phyloP scores from a whole-genome alignment of 2,113 vertebrate species.

The Tragelaphus imberbis region DNA sequence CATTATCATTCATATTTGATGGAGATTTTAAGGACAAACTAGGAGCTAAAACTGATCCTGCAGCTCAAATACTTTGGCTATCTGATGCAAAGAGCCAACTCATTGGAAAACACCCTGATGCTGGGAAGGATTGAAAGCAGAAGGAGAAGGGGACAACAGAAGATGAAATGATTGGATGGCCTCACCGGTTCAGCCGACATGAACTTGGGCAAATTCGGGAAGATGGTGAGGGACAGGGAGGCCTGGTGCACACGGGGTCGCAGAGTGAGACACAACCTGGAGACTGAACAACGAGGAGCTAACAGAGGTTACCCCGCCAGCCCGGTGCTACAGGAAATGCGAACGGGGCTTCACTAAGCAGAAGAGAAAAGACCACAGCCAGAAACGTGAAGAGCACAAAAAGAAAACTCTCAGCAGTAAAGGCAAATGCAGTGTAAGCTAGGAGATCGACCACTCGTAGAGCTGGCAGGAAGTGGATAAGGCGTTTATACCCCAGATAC shows the following conservation, averaged over 20 bases:
- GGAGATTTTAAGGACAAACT: neutral
- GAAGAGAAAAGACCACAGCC: neutral
- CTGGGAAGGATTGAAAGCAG: neutral
- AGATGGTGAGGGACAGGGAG: neutral
- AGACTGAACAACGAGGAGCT: neutral
- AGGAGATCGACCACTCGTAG: neutral
- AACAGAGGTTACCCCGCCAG: neutral
- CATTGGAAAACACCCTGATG: neutral
- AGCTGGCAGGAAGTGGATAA: neutral
- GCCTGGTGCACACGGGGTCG: neutral
- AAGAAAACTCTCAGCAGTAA: no score
- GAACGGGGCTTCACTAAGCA: neutral
- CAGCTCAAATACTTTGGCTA: neutral
- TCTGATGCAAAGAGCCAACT: neutral
- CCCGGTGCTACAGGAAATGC: neutral
- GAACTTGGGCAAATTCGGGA: neutral
- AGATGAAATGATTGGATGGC: neutral
- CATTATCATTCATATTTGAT: neutral
- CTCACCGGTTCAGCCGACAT: rapidly evolving
- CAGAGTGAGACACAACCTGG: neutral
- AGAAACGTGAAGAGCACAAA: neutral
- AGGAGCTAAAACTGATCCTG: neutral
- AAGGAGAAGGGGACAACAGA: neutral
- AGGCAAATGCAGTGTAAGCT: neutral
- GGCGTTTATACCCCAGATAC: neutral